Conservation (phyloP, 2,113 vertebrate genomes). For the Poeciliopsis turrubarensis region DNA sequence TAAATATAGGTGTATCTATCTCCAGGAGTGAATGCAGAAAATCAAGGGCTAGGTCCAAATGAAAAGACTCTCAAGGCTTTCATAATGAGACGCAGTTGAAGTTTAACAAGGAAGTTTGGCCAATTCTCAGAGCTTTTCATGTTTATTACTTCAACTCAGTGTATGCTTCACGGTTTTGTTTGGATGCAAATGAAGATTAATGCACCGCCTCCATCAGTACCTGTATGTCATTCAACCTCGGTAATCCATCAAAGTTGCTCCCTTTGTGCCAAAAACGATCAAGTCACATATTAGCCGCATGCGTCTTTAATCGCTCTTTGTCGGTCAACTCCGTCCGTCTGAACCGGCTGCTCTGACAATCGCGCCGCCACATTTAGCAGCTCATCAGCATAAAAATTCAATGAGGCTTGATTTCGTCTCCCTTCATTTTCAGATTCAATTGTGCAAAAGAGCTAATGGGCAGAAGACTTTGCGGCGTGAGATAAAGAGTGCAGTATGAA, state of each 20-base stretch:
- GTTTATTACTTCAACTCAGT: no score
- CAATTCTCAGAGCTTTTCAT: neutral
- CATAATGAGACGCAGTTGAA: no score
- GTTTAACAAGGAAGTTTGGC: neutral
- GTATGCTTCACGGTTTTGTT: neutral
- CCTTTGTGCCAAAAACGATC: neutral
- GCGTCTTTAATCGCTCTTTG: neutral
- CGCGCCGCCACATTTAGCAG: slow-evolving; percentile 61
- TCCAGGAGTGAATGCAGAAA: no score
- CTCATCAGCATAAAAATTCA: slow-evolving; percentile 71
- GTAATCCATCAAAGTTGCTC: neutral
- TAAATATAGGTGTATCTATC: no score
- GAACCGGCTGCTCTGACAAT: slow-evolving; percentile 7
- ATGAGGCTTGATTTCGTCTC: slow-evolving; percentile 53
- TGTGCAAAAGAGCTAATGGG: slow-evolving; percentile 7
- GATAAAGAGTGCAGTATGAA: neutral
- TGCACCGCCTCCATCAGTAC: neutral
- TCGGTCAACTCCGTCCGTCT: slow-evolving; percentile 7
- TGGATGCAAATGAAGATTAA: neutral
- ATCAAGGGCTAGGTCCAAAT: no score
- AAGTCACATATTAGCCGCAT: neutral
- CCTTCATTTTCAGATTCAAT: slow-evolving; percentile 61
- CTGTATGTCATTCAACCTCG: neutral
- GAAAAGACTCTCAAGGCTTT: no score
- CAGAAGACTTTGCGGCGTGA: neutral